These are phyloP conservation scores for Harpegnathos saltator DNA, from an alignment of 1,140 invertebrate genomes.

Conservation along the genomic window DNA sequence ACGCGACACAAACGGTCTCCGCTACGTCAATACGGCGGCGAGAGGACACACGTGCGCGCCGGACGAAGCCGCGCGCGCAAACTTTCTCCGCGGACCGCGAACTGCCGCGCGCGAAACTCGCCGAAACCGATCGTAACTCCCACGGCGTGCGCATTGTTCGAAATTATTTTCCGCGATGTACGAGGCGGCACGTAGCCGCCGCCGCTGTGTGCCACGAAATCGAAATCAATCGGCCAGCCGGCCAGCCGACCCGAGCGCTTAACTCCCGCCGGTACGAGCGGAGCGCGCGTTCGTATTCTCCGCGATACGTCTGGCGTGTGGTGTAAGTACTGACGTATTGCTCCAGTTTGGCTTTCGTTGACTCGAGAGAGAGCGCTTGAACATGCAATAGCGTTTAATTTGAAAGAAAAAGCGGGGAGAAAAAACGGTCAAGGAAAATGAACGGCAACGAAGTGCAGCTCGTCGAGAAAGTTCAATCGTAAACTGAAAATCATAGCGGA, in stretches of 20 bases:
- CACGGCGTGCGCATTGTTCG: slow-evolving; percentile 29
- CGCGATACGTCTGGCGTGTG: too few species aligned
- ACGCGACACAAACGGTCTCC: slow-evolving; percentile 7
- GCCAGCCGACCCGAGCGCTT: neutral
- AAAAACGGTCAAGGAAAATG: too few species aligned
- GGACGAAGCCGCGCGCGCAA: neutral
- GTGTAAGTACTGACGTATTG: too few species aligned
- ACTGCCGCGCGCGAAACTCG: slow-evolving; percentile 34
- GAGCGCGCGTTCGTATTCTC: neutral
- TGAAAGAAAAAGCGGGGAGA: too few species aligned
- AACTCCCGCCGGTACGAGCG: neutral
- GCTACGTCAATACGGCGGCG: slow-evolving; percentile 12
- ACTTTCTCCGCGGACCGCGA: slow-evolving; percentile 39
- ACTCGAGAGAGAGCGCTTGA: too few species aligned
- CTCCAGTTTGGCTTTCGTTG: too few species aligned
- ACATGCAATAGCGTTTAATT: too few species aligned
- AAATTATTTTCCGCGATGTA: slow-evolving; percentile 42
- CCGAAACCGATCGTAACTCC: slow-evolving; percentile 42
- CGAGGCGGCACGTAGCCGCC: slow-evolving; percentile 25
- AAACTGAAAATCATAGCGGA: too few species aligned
- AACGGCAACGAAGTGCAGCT: too few species aligned
- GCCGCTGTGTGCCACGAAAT: slow-evolving; percentile 34
- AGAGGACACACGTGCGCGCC: slow-evolving; percentile 13
- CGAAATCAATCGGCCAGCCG: slow-evolving; percentile 28
- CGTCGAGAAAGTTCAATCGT: too few species aligned